Base-by-base conservation (phyloP, 2,797 vertebrate species). In the Pseudomugil gertrudae region DNA sequence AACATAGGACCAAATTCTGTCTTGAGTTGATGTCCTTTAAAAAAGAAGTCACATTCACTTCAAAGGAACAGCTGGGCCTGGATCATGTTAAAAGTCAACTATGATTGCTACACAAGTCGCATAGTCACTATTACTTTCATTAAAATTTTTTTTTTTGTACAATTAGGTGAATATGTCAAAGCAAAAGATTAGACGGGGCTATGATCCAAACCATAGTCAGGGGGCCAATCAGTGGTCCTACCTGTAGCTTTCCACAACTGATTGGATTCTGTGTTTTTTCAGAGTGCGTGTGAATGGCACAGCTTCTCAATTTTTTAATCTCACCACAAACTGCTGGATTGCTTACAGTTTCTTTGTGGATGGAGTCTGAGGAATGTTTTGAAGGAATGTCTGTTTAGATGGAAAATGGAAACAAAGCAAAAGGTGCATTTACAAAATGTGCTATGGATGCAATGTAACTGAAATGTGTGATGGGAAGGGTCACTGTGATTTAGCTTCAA, bases 71-170 rank as follows among this genome's bases (percentile, higher is more conserved):
- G 72, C 65, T 87, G 72, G 81, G 76, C 81, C 86, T 52, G 72
- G 79, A 86, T 72, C 74, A 70, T 89, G 87, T 88, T 86, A 82
- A 86, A 92, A 90, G 85, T 93, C 35, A 92, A 92, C 92, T 92
- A 92, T 85, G 67, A 61, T 84, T 72, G 83, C 86, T 92, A 92
- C 90, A 90, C 86, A 92, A 81, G 80, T 91, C 63, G 79, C 84
- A 83, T 89, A 80, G 76, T 76, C 72, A 85, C 87, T 80, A 78
- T 80, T 84, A 76, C 74, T 76, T 67, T 57, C 52, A 27, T 53
- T 57, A 15, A 43, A 66, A 36, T 3, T 30, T 60, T 19, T 72
- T 85, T 59, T 84, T 87, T 92, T 89, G 59, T 91, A 90, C 87
- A 90, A 86, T 80, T 86, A 63, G 55, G 69, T 75, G 79, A 90